phyloP scores from a whole-genome alignment of 2,888 invertebrate species.

The Allolobophora icterica region DNA sequence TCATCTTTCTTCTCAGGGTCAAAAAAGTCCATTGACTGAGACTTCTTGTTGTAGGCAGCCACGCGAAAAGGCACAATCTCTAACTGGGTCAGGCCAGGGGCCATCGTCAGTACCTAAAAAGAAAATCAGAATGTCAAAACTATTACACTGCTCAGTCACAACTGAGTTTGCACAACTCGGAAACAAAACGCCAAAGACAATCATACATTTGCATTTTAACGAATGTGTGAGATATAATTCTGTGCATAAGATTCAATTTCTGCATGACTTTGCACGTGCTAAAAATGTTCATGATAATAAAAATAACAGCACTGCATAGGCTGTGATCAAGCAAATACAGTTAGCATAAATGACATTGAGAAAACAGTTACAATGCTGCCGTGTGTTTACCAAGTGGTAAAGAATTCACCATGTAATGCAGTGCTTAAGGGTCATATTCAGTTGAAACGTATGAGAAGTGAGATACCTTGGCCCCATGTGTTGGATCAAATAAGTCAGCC shows the following conservation, averaged over 20 bases:
- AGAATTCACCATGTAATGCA: neutral
- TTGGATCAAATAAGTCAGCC: slow-evolving; percentile 89
- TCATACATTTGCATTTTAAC: no score
- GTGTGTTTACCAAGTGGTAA: neutral
- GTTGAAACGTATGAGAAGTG: neutral
- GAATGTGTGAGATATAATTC: neutral
- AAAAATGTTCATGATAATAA: no score
- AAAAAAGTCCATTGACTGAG: slow-evolving; percentile 89
- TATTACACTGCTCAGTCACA: neutral
- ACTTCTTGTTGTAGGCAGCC: slow-evolving; percentile 90
- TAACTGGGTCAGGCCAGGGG: slow-evolving; percentile 87
- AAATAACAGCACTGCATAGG: neutral
- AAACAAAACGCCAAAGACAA: no score
- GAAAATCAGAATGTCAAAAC: neutral
- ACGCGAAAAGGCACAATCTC: slow-evolving; percentile 98
- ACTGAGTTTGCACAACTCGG: neutral
- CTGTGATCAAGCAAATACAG: neutral
- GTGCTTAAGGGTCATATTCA: neutral
- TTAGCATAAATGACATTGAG: no score
- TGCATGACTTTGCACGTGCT: no score
- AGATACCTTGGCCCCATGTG: slow-evolving; percentile 82
- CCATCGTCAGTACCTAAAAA: slow-evolving; percentile 81
- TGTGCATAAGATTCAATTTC: no score
- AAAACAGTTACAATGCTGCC: neutral
- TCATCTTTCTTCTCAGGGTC: slow-evolving; percentile 87